Base-by-base conservation (phyloP, 2,888 invertebrate genomes). In the Proisotoma minuta region DNA sequence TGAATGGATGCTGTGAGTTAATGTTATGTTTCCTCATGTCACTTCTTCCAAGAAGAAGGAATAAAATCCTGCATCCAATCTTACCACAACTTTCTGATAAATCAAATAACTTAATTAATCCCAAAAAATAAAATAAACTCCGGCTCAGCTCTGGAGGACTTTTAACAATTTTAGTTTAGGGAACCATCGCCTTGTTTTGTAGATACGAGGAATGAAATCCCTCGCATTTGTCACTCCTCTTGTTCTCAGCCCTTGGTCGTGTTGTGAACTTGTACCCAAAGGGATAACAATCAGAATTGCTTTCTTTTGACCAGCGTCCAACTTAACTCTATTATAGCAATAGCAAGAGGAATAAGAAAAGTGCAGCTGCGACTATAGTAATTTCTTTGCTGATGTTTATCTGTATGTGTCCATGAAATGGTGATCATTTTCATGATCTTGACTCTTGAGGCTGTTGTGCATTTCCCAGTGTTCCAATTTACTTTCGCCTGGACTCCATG, bases 391-490 rank as follows among this genome's bases (percentile, higher is more conserved):
- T 43, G 43, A n/a, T 43, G 43, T n/a, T 43, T 20, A 18, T 34
- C 43, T 43, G 10, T 43, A 18, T 18, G 5, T 43, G 34, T 8
- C 15, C 34, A 34, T 34, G 34, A 34, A 34, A 43, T 43, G 10
- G 4, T 43, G 43, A 43, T n/a, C 43, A 43, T 43, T n/a, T 43
- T 43, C 43, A 43, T 43, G 43, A 43, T 43, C 43, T 43, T 43
- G 43, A 43, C 43, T 43, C 43, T 4, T 12, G 43, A 43, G 34
- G 15, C 8, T 34, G 43, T n/a, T 43, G 43, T 20, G 20, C 43
- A 43, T 43, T 43, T 43, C 43, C 18, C 43, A 18, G 10, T 49
- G 47, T 27, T 58, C 40, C 57, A 58, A 57, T 58, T 49, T 58
- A 58, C 29, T 49, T 58, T 58, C 29, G 47, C 43, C 40, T 24